Evolutionary conservation across 2,797 vertebrate species (phyloP).

Genomic region (Saxicola maurus): DNA sequence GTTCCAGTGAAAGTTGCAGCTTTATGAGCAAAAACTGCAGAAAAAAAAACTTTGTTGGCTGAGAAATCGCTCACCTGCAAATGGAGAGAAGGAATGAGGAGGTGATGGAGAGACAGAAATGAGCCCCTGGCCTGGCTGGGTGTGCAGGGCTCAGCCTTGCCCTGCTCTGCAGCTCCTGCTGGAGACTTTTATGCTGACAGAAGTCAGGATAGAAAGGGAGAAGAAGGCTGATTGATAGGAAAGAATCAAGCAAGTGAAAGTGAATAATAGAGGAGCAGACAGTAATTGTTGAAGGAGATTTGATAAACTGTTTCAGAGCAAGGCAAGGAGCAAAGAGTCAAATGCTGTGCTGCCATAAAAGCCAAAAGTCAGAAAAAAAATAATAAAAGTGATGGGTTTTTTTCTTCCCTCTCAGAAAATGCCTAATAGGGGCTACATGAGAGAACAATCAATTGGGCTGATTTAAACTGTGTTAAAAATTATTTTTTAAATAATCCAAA

Average conservation of each 20-base stretch:
- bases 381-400: not conserved
- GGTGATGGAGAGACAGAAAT: not conserved
- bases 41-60: not conserved
- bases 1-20: accelerated
- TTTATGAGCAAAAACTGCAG: not conserved
- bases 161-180: not conserved
- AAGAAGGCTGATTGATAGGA: constrained; percentile 42
- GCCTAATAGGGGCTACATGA: not conserved
- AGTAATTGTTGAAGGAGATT: constrained; percentile 54
- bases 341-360: constrained; percentile 42
- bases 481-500: not conserved
- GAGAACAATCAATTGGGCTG: not conserved
- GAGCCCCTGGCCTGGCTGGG: not conserved
- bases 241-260: constrained; percentile 19
- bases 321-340: constrained; percentile 33
- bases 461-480: not conserved
- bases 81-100: not conserved
- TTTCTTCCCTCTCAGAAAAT: not conserved
- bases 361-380: constrained; percentile 19
- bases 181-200: constrained; percentile 11
- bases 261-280: constrained; percentile 51
- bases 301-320: constrained; percentile 51
- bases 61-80: not conserved
- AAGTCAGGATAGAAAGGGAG: constrained; percentile 10
- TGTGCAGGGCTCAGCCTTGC: not conserved